Conservation (phyloP, 2,113 vertebrate genomes). For the Xiphophorus maculatus region DNA sequence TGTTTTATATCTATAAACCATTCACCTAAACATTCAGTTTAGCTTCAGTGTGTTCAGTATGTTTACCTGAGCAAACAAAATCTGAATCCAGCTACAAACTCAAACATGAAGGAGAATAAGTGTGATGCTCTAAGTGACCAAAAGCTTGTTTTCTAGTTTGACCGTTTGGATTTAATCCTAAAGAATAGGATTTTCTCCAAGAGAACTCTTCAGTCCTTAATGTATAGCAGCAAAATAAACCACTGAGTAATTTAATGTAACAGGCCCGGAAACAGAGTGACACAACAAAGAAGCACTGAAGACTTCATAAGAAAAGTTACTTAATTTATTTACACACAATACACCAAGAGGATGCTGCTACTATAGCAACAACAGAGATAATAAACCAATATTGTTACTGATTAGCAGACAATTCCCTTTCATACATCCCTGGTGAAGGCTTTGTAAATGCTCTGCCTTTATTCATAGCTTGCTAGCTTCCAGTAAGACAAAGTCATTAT, state of each 20-base stretch:
- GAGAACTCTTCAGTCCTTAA: slow-evolving; percentile 49
- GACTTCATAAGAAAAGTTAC: slow-evolving; percentile 34
- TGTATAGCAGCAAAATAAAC: slow-evolving; percentile 51
- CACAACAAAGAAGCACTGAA: slow-evolving; percentile 8
- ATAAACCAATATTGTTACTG: slow-evolving; percentile 36
- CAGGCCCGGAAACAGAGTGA: slow-evolving; percentile 28
- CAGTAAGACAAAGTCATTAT: slow-evolving; percentile 21
- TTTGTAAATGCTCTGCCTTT: not conserved
- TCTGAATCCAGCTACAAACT: slow-evolving; percentile 48
- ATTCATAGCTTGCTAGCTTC: slow-evolving; percentile 6
- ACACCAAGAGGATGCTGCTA: slow-evolving; percentile 43
- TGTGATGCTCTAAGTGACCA: slow-evolving; percentile 58
- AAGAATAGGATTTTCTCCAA: slow-evolving; percentile 48
- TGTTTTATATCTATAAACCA: slow-evolving; percentile 21
- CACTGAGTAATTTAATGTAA: slow-evolving; percentile 43
- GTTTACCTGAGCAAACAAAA: slow-evolving; percentile 25
- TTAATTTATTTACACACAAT: slow-evolving; percentile 19
- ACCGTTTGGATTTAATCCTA: slow-evolving; percentile 38
- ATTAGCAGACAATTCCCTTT: slow-evolving; percentile 14
- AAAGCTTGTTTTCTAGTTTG: slow-evolving; percentile 40
- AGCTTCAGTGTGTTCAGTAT: slow-evolving; percentile 16
- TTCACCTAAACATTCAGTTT: slow-evolving; percentile 7
- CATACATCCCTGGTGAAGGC: slow-evolving; percentile 5
- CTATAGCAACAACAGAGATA: slow-evolving; percentile 58
- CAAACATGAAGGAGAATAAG: slow-evolving; percentile 63